Conservation (phyloP, 2,113 vertebrate genomes). For the Rhineura floridana region DNA sequence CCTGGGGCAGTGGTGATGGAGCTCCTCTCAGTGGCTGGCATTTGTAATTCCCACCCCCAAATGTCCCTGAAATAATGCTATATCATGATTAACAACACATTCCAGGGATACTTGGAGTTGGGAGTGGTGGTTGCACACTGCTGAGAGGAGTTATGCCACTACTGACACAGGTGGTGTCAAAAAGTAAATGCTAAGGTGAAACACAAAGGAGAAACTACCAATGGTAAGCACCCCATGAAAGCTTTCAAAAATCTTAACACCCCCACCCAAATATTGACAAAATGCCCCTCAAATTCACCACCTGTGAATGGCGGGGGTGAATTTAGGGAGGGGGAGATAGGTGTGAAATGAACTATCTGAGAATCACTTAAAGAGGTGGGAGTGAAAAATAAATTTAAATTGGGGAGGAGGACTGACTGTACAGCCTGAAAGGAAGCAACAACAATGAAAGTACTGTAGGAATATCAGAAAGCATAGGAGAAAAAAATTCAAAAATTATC, state of each 20-base stretch:
- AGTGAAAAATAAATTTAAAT: slow-evolving; percentile 4
- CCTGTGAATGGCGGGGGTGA: too few relatives aligned
- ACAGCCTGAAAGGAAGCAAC: not conserved
- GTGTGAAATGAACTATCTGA: not conserved
- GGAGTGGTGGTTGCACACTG: not conserved
- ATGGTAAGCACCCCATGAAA: too few relatives aligned
- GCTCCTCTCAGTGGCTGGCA: not conserved
- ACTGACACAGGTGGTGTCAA: not conserved
- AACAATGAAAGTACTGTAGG: slow-evolving; percentile 3
- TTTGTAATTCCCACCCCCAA: not conserved
- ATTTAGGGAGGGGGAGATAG: not conserved
- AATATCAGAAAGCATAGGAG: not conserved
- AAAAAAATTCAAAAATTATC: not conserved
- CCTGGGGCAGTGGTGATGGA: not conserved
- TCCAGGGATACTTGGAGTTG: not conserved
- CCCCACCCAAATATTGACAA: too few relatives aligned
- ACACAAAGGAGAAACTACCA: too few relatives aligned
- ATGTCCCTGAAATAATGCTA: not conserved
- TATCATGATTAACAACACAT: not conserved
- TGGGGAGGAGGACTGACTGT: not conserved
- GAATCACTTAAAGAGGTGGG: not conserved
- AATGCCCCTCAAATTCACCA: too few relatives aligned
- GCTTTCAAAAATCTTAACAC: too few relatives aligned
- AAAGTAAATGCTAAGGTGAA: too few relatives aligned
- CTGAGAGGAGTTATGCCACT: not conserved